Evolutionary conservation across 1,140 invertebrate genomes (phyloP).

Genomic region (Drosophila saltans): DNA sequence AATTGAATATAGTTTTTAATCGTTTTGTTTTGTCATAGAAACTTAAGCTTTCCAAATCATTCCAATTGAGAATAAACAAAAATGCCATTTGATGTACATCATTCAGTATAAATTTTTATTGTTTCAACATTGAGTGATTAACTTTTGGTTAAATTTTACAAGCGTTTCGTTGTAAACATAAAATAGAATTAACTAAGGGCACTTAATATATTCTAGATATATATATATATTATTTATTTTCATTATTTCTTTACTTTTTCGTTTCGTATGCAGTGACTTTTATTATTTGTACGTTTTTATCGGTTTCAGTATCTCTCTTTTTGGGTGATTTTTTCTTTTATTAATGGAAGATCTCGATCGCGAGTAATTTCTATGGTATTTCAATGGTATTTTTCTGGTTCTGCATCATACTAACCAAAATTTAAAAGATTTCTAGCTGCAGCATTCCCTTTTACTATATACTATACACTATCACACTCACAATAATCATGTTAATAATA

Average conservation of each 20-base stretch:
- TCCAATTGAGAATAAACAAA: too few species aligned
- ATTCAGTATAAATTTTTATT: constrained; percentile 49
- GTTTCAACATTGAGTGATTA: constrained; percentile 10
- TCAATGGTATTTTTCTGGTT: background rate
- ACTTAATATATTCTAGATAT: constrained; percentile 26
- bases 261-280: constrained; percentile 52
- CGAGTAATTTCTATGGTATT: constrained; percentile 33
- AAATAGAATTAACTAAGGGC: constrained; percentile 52
- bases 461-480: constrained; percentile 16
- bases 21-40: too few species aligned
- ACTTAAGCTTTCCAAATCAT: too few species aligned
- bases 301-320: constrained; percentile 30
- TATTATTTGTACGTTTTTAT: constrained; percentile 55
- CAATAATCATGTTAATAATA: constrained; percentile 21
- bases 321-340: constrained; percentile 31
- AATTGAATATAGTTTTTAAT: too few species aligned
- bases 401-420: too few species aligned
- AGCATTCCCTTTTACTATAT: background rate
- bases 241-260: constrained; percentile 12
- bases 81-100: background rate
- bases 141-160: constrained; percentile 55
- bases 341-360: constrained; percentile 52
- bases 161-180: constrained; percentile 66
- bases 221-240: background rate
- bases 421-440: background rate